Base-by-base conservation (phyloP, 2,888 invertebrate species). In the Microplitis deprimator region DNA sequence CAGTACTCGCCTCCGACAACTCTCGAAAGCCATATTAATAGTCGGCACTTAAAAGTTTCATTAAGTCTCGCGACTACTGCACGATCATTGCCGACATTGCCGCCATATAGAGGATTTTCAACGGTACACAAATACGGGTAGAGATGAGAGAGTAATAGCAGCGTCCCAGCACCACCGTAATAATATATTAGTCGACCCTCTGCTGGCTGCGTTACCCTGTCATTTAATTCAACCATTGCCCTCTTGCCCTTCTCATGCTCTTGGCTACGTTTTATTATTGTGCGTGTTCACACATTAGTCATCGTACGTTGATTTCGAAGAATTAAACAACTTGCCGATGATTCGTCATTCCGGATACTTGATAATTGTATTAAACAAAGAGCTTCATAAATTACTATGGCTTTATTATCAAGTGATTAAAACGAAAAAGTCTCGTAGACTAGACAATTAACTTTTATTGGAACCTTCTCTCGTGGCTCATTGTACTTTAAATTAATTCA, bases 31-130 rank as follows among this genome's bases (percentile, higher is more conserved):
- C 85, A 86, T 88, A 88, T 88, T 88, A 88, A 88, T 88, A 87
- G 88, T 87, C 85, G 85, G 84, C 84, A 86, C 88, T 88, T 87
- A 85, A 86, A 87, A 88, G 87, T 88, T 88, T 88, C 88, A 88
- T 89, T 89, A 88, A 89, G 88, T 87, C 84, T 84, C 87, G 83
- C 50, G 50, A 50, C 50, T 50, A 85, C 83, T 87, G 84, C 86
- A 87, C 88, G 87, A 88, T 87, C 87, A 88, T 86, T 86, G 88
- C 86, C 86, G 40, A 61, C 40, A 29, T 65, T 65, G 65, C 65
- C 65, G 8, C 50, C 50, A 50, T 13, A 13, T 13, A 13, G 50
- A 50, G 13, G 17, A 64, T 64, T 20, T 64, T 20, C 64, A 64
- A 20, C 20, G 17, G 67, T 65, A 59, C 67, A 64, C 20, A 20